Evolutionary conservation across 2,797 vertebrate species (phyloP).

Genomic region (Carcharodon carcharias): DNA sequence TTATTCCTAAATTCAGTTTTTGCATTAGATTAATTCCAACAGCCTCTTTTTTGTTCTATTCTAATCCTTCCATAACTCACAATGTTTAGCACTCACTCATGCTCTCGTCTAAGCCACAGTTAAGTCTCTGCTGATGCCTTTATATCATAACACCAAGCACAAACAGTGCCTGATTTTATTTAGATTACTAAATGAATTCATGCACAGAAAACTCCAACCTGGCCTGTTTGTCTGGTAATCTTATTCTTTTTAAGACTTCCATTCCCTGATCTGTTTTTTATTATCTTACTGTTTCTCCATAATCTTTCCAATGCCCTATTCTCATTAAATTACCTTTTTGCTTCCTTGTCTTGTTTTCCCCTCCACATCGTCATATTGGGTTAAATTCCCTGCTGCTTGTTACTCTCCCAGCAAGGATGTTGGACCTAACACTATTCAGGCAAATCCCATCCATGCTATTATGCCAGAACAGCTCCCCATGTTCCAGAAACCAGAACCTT

Average conservation of each 20-base stretch:
- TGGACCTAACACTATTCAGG: background rate
- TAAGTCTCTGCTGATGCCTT: background rate
- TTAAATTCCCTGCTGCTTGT: background rate
- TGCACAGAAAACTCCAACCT: background rate
- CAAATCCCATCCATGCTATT: background rate
- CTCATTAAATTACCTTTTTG: background rate
- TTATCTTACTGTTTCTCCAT: background rate
- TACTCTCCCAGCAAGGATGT: background rate
- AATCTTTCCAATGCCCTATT: background rate
- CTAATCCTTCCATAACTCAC: background rate
- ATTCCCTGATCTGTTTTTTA: background rate
- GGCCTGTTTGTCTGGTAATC: background rate
- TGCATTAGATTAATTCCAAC: background rate
- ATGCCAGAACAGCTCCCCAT: background rate
- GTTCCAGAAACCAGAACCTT: background rate
- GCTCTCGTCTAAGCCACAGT: background rate
- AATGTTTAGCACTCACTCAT: background rate
- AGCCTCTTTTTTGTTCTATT: background rate
- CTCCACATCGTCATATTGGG: background rate
- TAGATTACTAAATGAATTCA: background rate
- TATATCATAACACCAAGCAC: background rate
- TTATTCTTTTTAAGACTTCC: background rate
- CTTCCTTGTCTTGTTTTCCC: background rate
- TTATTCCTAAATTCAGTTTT: conserved; percentile 25
- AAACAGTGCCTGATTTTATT: background rate